phyloP scores from a whole-genome alignment of 2,888 invertebrate species.

The Drosophila leonis region DNA sequence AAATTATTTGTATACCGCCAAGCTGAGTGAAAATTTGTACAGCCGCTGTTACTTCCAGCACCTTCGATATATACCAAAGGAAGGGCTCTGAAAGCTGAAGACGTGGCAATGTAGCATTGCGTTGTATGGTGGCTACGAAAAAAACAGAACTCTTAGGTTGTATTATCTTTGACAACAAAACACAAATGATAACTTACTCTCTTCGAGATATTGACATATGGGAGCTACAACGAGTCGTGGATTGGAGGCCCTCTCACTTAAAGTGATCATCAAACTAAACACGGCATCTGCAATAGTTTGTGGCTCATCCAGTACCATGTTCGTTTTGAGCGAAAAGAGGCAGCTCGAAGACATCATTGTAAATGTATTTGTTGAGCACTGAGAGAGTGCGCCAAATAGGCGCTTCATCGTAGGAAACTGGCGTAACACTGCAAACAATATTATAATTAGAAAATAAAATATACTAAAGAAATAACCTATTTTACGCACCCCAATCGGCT shows the following conservation, averaged over 20 bases:
- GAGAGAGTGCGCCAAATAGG: conserved; percentile 92
- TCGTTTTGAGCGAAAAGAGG: conserved; percentile 83
- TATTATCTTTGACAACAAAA: no score
- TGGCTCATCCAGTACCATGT: conserved; percentile 87
- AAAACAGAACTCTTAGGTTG: not conserved
- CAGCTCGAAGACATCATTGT: conserved; percentile 88
- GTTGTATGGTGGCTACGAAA: conserved; percentile 81
- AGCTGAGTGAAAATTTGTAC: conserved; percentile 91
- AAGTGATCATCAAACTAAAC: conserved; percentile 92
- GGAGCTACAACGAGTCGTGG: conserved; percentile 92
- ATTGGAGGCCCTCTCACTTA: conserved; percentile 91
- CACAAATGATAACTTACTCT: conserved; percentile 68
- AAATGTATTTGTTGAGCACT: conserved; percentile 90
- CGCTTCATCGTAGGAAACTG: conserved; percentile 93
- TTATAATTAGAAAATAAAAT: not conserved
- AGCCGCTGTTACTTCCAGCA: conserved; percentile 91
- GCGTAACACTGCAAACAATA: conserved; percentile 87
- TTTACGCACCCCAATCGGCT: conserved; percentile 89
- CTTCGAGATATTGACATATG: conserved; percentile 89
- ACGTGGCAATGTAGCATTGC: conserved; percentile 82
- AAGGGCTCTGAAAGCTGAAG: conserved; percentile 93
- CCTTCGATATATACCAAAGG: conserved; percentile 92
- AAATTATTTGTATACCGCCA: conserved; percentile 91
- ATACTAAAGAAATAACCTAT: not conserved
- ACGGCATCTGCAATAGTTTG: conserved; percentile 94